phyloP scores from a whole-genome alignment of 2,113 vertebrate genomes.

The Urocynchramus pylzowi region DNA sequence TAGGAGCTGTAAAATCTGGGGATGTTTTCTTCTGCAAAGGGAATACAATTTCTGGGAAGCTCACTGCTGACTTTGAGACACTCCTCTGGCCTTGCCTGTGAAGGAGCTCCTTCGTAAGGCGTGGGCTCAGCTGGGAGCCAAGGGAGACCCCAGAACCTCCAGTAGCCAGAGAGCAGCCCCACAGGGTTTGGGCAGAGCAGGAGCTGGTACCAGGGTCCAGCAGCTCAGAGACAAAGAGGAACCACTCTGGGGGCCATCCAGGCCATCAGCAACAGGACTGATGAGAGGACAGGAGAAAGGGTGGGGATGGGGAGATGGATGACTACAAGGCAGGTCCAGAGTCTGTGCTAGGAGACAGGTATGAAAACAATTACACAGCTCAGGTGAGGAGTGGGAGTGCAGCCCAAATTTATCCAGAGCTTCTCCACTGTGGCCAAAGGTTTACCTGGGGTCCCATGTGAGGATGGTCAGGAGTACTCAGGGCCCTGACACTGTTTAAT shows the following conservation, averaged over 20 bases:
- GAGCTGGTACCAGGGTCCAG: background rate
- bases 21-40: background rate
- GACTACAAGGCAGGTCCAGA: fast-evolving
- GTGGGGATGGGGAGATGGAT: background rate
- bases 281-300: background rate
- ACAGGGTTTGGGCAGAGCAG: background rate
- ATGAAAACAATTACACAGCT: background rate
- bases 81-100: background rate
- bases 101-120: background rate
- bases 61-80: background rate
- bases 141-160: background rate
- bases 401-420: background rate
- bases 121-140: background rate
- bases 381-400: background rate
- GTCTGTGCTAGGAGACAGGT: background rate
- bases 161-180: background rate
- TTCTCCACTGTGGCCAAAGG: background rate
- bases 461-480: background rate
- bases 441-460: background rate
- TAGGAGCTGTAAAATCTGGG: background rate
- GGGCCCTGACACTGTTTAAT: background rate
- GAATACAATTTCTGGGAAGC: background rate
- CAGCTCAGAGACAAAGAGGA: background rate
- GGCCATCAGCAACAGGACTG: background rate
- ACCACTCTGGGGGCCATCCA: no score